A percentile compares a stretch with the other conserved stretches of the same genome.
phyloP scores from a whole-genome alignment of 2,113 vertebrate species.

The Callionymus lyra region DNA sequence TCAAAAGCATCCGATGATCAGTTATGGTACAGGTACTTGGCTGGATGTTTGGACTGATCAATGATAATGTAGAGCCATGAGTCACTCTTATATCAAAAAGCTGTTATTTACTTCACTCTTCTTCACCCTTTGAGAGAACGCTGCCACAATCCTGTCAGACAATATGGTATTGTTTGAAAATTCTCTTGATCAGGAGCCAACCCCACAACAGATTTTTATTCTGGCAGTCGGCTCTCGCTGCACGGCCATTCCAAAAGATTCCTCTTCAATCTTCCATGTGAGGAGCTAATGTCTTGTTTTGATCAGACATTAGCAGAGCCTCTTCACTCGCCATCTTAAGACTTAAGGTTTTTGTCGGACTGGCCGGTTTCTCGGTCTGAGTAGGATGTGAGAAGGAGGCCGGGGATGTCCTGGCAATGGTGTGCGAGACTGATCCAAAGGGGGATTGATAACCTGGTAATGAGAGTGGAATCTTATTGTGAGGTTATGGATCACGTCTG shows the following conservation, averaged over 20 bases:
- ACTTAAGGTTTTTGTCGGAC: no score
- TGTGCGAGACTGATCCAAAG: background rate
- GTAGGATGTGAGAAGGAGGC: background rate
- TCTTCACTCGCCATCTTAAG: background rate
- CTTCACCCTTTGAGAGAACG: constrained; percentile 3
- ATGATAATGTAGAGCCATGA: constrained; percentile 1
- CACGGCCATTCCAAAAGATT: no score
- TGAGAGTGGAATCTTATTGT: constrained; percentile 13
- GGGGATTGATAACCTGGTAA: background rate
- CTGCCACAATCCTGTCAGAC: constrained; percentile 18
- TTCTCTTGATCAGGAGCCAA: constrained; percentile 21
- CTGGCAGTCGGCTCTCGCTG: background rate
- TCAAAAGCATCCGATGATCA: no score
- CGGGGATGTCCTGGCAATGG: no score
- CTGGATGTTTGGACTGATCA: background rate
- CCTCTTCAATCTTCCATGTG: no score
- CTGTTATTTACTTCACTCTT: constrained; percentile 12
- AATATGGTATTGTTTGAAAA: constrained; percentile 27
- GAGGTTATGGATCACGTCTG: constrained; percentile 17
- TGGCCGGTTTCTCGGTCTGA: no score
- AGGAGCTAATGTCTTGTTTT: no score
- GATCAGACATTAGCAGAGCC: no score
- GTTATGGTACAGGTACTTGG: background rate
- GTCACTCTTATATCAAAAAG: constrained; percentile 15
- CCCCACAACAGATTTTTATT: constrained; percentile 15